Percentiles rank a stretch among this genome's conserved stretches.
These are phyloP conservation scores for Sphaerophoria taeniata DNA, from an alignment of 2,888 invertebrate genomes.

Conservation along the genomic window DNA sequence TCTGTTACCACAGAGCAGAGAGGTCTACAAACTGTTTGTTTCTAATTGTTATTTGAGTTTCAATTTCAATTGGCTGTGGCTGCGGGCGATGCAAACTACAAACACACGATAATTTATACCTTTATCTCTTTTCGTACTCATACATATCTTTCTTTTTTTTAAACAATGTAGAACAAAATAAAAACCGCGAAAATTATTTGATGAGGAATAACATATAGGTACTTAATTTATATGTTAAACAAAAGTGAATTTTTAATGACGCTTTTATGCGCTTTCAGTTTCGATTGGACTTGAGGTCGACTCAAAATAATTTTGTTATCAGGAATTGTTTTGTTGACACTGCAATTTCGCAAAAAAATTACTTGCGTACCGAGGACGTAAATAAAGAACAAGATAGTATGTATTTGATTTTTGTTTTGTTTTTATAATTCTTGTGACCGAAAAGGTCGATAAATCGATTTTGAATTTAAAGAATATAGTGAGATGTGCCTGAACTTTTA, in stretches of 20 bases:
- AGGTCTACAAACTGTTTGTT: slow-evolving; percentile 23
- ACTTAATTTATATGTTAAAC: slow-evolving; percentile 8
- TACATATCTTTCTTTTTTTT: background rate
- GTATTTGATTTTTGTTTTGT: background rate
- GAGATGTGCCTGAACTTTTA: no score
- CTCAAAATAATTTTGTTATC: slow-evolving; percentile 24
- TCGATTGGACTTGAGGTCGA: background rate
- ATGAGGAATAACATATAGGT: background rate
- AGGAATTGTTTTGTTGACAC: background rate
- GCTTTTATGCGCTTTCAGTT: background rate
- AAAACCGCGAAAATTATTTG: slow-evolving; percentile 7
- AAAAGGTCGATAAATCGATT: no score
- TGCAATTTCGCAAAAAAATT: background rate
- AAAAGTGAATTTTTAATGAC: slow-evolving; percentile 4
- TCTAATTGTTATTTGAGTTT: background rate
- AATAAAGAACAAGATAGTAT: background rate
- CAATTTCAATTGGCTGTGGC: background rate
- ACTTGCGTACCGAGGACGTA: background rate
- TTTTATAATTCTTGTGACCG: no score
- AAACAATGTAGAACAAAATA: background rate
- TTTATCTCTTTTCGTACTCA: background rate
- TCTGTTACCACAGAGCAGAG: background rate
- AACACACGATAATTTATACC: background rate
- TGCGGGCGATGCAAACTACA: background rate
- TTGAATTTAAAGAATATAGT: no score